Conservation (phyloP, 2,797 vertebrate species). For the Apogon hyalosoma region DNA sequence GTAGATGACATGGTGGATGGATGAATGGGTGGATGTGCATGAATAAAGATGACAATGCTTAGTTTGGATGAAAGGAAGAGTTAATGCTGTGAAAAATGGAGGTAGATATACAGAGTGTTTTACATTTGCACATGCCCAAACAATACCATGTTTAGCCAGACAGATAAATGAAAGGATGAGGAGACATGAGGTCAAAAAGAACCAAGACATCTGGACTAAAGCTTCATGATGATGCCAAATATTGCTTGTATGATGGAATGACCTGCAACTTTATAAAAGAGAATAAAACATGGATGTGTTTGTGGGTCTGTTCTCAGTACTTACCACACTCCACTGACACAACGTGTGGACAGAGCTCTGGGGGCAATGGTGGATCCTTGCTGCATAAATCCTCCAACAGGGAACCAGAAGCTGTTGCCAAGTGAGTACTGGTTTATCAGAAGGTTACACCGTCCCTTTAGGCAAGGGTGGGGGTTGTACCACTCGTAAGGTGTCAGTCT, state of each 20-base stretch:
- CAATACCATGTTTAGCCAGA: conserved; percentile 8
- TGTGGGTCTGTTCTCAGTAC: conserved; percentile 55
- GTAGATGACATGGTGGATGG: conserved; percentile 40
- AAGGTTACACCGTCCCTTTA: conserved; percentile 93
- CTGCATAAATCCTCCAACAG: conserved; percentile 99
- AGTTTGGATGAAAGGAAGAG: conserved; percentile 35
- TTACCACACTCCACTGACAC: conserved; percentile 98
- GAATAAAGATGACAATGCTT: conserved; percentile 38
- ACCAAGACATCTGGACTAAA: conserved; percentile 15
- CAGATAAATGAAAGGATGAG: neutral
- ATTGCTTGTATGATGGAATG: conserved; percentile 22
- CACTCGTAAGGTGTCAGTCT: conserved; percentile 97
- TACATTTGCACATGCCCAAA: conserved; percentile 14
- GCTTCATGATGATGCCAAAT: conserved; percentile 14
- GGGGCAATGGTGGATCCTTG: conserved; percentile 98
- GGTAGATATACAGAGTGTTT: conserved; percentile 20
- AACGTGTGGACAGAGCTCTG: conserved; percentile 94
- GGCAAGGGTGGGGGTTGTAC: conserved; percentile 98
- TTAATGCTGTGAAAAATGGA: conserved; percentile 36
- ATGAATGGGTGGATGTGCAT: conserved; percentile 8
- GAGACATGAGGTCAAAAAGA: too few relatives aligned
- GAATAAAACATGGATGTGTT: neutral
- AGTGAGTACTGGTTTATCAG: conserved; percentile 98
- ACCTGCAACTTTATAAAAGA: conserved; percentile 1
- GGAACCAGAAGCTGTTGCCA: conserved; percentile 99